Percentiles rank a stretch among this genome's conserved stretches.
Evolutionary conservation across 2,888 invertebrate genomes (phyloP).

Genomic region (Petrolisthes cinctipes): DNA sequence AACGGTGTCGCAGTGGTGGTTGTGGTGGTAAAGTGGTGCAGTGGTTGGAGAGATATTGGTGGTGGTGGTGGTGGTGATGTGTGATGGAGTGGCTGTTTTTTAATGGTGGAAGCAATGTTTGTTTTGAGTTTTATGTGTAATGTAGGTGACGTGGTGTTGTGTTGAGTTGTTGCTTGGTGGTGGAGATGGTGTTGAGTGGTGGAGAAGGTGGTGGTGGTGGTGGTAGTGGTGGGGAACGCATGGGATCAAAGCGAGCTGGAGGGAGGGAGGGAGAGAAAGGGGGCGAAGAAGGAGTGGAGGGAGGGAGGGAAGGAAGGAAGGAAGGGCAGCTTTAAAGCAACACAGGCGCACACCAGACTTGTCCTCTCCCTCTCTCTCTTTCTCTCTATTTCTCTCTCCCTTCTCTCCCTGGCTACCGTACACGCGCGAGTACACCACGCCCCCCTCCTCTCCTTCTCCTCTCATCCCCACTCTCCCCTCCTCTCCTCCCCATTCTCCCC

Average conservation of each 20-base stretch:
- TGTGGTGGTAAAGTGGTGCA: neutral
- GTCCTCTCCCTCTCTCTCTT: neutral
- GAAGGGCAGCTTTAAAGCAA: constrained; percentile 40
- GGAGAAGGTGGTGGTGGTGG: neutral
- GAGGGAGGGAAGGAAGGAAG: neutral
- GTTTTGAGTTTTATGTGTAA: neutral
- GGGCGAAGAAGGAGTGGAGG: neutral
- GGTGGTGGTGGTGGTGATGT: neutral
- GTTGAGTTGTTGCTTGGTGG: neutral
- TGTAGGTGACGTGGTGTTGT: neutral
- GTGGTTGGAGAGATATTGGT: neutral
- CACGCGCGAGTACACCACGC: constrained; percentile 14
- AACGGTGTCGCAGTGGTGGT: too few species aligned
- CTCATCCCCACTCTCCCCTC: neutral
- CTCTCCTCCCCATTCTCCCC: neutral
- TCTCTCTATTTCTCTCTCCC: neutral
- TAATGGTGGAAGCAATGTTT: neutral
- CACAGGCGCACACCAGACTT: constrained; percentile 18
- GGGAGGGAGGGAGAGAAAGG: constrained; percentile 1
- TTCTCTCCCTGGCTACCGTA: neutral
- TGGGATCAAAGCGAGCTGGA: constrained; percentile 30
- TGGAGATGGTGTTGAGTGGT: neutral
- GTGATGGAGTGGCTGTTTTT: neutral
- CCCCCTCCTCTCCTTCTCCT: neutral
- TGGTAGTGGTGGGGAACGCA: constrained; percentile 25